Evolutionary conservation across 2,888 invertebrate genomes (phyloP).

Genomic region (Drosophila quinaria): DNA sequence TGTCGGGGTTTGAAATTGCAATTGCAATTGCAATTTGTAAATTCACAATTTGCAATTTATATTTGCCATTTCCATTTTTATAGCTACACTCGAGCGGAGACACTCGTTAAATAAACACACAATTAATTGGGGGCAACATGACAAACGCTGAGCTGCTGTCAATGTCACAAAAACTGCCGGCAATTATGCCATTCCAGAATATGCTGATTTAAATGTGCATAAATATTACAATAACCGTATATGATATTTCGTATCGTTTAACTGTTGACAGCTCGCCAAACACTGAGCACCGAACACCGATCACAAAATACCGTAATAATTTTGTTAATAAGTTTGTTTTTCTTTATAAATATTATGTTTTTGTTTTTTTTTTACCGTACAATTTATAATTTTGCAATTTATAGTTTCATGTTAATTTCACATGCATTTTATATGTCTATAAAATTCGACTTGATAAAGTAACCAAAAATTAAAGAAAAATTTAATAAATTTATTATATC

Average conservation of each 20-base stretch:
- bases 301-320: not conserved
- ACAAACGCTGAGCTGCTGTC: conserved; percentile 40
- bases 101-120: conserved; percentile 61
- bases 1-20: conserved; percentile 42
- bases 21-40: conserved; percentile 41
- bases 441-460: conserved; percentile 2
- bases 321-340: conserved; percentile 16
- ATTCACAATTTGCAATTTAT: conserved; percentile 16
- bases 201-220: conserved; percentile 40
- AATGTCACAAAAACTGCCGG: conserved; percentile 38
- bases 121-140: conserved; percentile 65
- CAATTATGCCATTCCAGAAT: conserved; percentile 29
- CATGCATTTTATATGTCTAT: conserved; percentile 1
- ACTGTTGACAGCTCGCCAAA: conserved; percentile 27
- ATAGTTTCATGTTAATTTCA: conserved; percentile 10
- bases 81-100: conserved; percentile 15
- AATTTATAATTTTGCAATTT: too few relatives aligned
- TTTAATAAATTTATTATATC: too few relatives aligned
- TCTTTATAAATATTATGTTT: not conserved
- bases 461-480: not conserved
- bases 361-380: too few relatives aligned
- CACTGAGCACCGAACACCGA: not conserved
- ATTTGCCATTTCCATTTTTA: conserved; percentile 13
- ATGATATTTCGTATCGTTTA: conserved; percentile 32
- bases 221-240: conserved; percentile 30